A percentile compares a stretch with the other conserved stretches of the same genome.
Evolutionary conservation across 2,797 vertebrate species (phyloP).

Genomic region (Otus scops): DNA sequence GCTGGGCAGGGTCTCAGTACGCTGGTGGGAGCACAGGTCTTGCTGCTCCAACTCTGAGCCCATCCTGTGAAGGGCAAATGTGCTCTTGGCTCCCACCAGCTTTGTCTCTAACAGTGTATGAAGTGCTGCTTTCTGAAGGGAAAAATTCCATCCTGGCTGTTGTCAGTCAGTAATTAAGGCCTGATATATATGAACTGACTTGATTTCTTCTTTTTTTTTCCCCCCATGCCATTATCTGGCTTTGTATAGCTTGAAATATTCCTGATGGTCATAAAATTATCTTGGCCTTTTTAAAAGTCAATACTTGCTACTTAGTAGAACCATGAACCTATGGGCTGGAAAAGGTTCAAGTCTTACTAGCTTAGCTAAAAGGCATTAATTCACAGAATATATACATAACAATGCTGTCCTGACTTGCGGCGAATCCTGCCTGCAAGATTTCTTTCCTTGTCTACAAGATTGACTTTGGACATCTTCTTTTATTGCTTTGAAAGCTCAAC

Average conservation of each 20-base stretch:
- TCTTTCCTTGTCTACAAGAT: neutral
- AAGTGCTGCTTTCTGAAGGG: neutral
- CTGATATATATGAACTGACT: neutral
- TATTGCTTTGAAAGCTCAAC: neutral
- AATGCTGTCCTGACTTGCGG: neutral
- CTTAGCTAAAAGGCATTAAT: constrained; percentile 25
- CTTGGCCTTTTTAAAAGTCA: constrained; percentile 48
- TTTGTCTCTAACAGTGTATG: neutral
- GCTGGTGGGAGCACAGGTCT: neutral
- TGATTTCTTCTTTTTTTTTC: neutral
- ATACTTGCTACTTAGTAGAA: constrained; percentile 20
- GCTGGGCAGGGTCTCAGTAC: accelerated
- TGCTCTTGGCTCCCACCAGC: neutral
- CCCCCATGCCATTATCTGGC: neutral
- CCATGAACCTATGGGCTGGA: neutral
- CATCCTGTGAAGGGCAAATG: neutral
- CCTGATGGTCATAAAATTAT: constrained; percentile 33
- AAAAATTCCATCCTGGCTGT: neutral
- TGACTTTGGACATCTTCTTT: neutral
- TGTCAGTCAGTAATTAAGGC: constrained; percentile 17
- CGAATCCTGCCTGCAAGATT: neutral
- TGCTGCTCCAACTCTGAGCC: neutral
- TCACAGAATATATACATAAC: neutral
- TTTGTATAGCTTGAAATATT: constrained; percentile 24
- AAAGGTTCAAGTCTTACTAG: neutral